These are phyloP conservation scores for Sebastes melanostomus DNA, from an alignment of 2,797 vertebrate genomes.

Conservation along the genomic window DNA sequence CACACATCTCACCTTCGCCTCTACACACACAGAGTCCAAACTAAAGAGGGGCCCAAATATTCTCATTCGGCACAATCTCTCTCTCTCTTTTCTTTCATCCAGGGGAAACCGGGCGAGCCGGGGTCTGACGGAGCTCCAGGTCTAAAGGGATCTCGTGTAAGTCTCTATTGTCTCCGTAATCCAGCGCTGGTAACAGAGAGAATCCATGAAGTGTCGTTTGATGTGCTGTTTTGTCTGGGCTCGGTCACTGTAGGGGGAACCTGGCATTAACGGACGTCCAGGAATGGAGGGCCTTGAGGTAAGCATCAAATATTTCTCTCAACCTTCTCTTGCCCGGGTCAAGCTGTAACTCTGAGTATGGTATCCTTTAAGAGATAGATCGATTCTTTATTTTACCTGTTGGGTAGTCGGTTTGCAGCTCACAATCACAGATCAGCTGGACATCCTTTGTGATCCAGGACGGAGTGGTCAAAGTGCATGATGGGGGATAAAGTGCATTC, in stretches of 20 bases:
- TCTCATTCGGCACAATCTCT: constrained; percentile 24
- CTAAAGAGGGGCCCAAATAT: constrained; percentile 28
- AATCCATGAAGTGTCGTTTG: constrained; percentile 20
- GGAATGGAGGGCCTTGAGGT: constrained; percentile 87
- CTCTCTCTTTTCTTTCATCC: constrained; percentile 32
- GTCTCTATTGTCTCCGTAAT: constrained; percentile 49
- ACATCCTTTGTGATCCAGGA: too few relatives aligned
- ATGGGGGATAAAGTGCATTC: too few relatives aligned
- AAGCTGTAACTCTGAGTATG: not conserved
- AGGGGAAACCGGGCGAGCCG: constrained; percentile 78
- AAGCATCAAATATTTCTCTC: constrained; percentile 38
- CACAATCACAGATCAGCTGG: too few relatives aligned
- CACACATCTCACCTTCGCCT: constrained; percentile 23
- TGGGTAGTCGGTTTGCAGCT: too few relatives aligned
- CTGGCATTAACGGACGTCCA: constrained; percentile 84
- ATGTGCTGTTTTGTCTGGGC: constrained; percentile 41
- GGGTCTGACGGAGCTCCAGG: constrained; percentile 72
- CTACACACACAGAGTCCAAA: constrained; percentile 12
- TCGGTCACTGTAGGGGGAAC: constrained; percentile 80
- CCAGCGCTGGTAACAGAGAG: constrained; percentile 13
- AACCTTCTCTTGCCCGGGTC: not conserved
- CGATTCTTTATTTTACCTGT: too few relatives aligned
- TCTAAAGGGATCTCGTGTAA: constrained; percentile 75
- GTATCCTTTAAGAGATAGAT: not conserved
- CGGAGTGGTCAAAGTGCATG: too few relatives aligned